Evolutionary conservation across 1,140 invertebrate genomes (phyloP), one percentile per base, ranked within the genome.

Genomic region (Drosophila paulistorum): DNA sequence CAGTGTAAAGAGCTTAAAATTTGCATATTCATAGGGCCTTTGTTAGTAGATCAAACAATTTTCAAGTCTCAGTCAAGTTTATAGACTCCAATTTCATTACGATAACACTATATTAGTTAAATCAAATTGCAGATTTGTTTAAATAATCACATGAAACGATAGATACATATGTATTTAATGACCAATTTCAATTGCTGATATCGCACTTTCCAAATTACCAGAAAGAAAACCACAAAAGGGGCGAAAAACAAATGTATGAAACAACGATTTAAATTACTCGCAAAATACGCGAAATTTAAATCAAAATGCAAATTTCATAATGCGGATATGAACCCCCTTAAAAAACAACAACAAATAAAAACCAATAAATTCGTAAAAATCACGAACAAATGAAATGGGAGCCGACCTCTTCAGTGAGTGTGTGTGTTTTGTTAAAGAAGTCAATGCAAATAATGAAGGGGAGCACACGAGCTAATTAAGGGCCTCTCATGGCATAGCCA

Each of bases 281-380:
- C 45, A 51, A 51, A 51, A 51, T 51, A 51, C 45, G 45, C 45
- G 45, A 51, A 51, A 51, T 51, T 51, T 51, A 51, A 51, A 51
- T 51, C 45, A 51, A 51, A 51, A 51, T 51, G 45, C 45, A 51
- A 51, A 51, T 51, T 51, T 51, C 45, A 51, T 51, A 51, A 51
- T 51, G 45, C 45, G 45, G 45, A 51, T 51, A 51, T 51, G 45
- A 51, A 17, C 45, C 17, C 17, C 17, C 17, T 30, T 10, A 51
- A 51, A 23, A 17, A 51, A 45, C n/a, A 45, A 45, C 23, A 26
- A 26, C 23, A 26, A 48, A 48, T 20, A 51, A 51, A 51, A 10
- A 20, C 17, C 45, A n/a, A 51, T 51, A 51, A 51, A 51, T 51
- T 51, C 20, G 45, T 51, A 51, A 51, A 51, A 51, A 51, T 51